These are phyloP conservation scores for Poeciliopsis paucimaculata DNA, from an alignment of 2,797 vertebrate genomes.

Conservation along the genomic window DNA sequence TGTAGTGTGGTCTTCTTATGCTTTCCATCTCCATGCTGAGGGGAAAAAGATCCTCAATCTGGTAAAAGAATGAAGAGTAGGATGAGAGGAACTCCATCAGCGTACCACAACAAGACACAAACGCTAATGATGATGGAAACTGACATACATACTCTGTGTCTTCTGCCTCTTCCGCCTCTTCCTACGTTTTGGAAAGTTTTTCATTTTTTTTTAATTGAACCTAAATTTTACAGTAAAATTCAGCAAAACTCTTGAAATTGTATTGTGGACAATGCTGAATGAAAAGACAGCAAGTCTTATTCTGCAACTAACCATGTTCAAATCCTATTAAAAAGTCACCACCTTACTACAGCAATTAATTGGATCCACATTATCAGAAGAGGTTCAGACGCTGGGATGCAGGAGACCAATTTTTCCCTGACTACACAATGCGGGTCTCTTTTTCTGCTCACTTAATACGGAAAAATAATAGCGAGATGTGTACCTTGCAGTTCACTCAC, in stretches of 20 bases:
- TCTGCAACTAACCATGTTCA: not conserved
- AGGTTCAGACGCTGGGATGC: constrained; percentile 20
- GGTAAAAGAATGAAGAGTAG: no score
- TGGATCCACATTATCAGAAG: constrained; percentile 30
- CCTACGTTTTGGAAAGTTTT: no score
- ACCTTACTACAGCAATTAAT: constrained; percentile 45
- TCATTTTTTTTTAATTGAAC: no score
- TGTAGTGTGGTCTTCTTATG: no score
- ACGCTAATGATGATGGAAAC: no score
- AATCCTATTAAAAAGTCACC: not conserved
- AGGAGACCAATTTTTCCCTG: constrained; percentile 27
- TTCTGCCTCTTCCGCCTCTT: no score
- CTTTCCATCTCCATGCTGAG: no score
- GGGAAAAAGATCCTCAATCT: no score
- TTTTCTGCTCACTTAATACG: constrained; percentile 38
- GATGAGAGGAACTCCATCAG: no score
- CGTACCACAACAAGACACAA: no score
- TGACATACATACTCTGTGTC: no score
- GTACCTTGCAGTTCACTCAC: constrained; percentile 12
- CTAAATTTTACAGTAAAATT: not conserved
- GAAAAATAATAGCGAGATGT: constrained; percentile 26
- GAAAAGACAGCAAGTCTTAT: not conserved
- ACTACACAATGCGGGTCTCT: constrained; percentile 34
- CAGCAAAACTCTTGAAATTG: not conserved
- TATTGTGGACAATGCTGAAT: not conserved